These are phyloP conservation scores for Brachionus asplanchnoidis DNA, from an alignment of 1,140 invertebrate genomes.

Conservation along the genomic window DNA sequence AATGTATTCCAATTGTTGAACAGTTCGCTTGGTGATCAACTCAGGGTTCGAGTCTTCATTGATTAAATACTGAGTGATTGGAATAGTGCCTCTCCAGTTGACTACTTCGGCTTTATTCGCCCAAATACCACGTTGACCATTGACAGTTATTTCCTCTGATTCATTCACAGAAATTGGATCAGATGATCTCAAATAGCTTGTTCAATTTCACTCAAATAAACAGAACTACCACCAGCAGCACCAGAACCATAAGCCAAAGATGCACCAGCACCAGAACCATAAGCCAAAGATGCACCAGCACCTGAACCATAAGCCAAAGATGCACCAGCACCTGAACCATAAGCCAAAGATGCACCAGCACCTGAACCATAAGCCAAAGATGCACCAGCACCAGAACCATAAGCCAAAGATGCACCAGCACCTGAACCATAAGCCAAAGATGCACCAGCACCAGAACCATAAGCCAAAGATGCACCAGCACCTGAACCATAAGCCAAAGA, in stretches of 20 bases:
- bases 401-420: not conserved
- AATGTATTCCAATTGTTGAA: conserved; percentile 9
- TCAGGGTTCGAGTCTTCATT: conserved; percentile 39
- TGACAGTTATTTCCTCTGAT: conserved; percentile 37
- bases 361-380: not conserved
- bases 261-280: not conserved
- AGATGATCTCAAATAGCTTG: conserved; percentile 12
- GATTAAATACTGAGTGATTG: conserved; percentile 30
- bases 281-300: not conserved
- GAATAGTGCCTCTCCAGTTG: conserved; percentile 30
- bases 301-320: no score
- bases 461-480: no score
- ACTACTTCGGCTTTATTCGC: conserved; percentile 24
- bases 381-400: not conserved
- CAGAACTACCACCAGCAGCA: not conserved
- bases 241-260: not conserved
- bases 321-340: not conserved
- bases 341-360: not conserved
- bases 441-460: no score
- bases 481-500: no score
- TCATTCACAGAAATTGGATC: conserved; percentile 16
- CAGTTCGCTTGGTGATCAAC: not conserved
- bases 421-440: no score
- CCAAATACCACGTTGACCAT: conserved; percentile 40
- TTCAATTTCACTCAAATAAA: conserved; percentile 20